Conservation (phyloP, 2,888 invertebrate species). For the Lamproptera curius region DNA sequence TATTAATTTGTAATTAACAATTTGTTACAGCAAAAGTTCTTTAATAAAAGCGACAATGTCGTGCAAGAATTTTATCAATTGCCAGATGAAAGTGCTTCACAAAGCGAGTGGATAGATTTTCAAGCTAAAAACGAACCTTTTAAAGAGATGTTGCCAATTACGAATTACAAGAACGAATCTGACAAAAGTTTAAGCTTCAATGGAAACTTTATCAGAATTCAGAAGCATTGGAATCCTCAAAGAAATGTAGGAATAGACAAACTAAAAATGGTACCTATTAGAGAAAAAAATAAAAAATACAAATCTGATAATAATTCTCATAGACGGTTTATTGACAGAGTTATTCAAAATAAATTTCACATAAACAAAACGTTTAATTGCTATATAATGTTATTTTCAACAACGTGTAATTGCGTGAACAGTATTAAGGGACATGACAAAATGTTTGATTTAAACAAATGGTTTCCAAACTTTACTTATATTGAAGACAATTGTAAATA, state of each 20-base stretch:
- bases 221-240: not conserved
- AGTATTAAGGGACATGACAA: slow-evolving; percentile 1
- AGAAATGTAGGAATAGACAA: slow-evolving; percentile 1
- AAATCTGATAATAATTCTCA: too few relatives aligned
- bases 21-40: slow-evolving; percentile 8
- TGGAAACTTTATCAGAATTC: slow-evolving; percentile 7
- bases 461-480: not conserved
- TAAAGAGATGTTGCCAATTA: not conserved
- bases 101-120: not conserved
- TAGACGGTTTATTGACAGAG: too few relatives aligned
- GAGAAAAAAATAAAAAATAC: not conserved
- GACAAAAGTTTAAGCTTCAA: slow-evolving; percentile 3
- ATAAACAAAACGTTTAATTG: too few relatives aligned
- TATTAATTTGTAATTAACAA: too few relatives aligned
- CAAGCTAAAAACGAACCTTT: slow-evolving; percentile 1
- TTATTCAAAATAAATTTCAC: too few relatives aligned
- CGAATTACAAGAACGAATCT: not conserved
- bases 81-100: not conserved
- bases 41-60: not conserved
- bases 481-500: slow-evolving; percentile 11
- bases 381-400: too few relatives aligned
- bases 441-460: not conserved
- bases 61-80: not conserved
- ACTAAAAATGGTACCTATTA: not conserved
- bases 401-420: too few relatives aligned